These are phyloP conservation scores for Neotoxoptera formosana DNA, from an alignment of 1,140 invertebrate species.

Conservation along the genomic window DNA sequence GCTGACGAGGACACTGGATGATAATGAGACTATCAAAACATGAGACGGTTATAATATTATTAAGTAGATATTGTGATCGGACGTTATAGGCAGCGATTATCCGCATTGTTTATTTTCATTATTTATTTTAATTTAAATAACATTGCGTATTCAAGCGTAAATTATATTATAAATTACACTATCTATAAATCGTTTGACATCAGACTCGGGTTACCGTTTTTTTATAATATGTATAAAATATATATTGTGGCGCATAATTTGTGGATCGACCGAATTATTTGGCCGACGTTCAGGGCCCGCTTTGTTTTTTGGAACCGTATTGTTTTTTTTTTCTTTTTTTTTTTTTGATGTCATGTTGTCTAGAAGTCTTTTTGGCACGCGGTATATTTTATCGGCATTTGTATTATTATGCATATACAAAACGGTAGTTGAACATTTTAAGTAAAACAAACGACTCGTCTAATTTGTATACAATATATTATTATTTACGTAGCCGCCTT, in stretches of 20 bases:
- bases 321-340: not conserved
- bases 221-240: not conserved
- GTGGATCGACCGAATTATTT: constrained; percentile 11
- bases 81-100: not conserved
- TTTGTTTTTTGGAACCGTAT: constrained; percentile 12
- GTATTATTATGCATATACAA: not conserved
- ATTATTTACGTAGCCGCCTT: not conserved
- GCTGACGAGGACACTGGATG: no score
- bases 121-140: not conserved
- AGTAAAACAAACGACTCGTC: not conserved
- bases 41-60: no score
- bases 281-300: not conserved
- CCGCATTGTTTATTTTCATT: not conserved
- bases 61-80: not conserved
- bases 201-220: not conserved
- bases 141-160: not conserved
- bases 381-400: not conserved
- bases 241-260: not conserved
- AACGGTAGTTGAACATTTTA: not conserved
- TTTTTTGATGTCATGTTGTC: not conserved
- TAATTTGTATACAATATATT: not conserved
- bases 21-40: no score
- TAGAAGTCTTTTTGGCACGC: constrained; percentile 31
- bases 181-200: constrained; percentile 18
- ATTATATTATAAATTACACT: not conserved